Base-by-base conservation (phyloP, 2,797 vertebrate genomes). In the Lateolabrax maculatus region DNA sequence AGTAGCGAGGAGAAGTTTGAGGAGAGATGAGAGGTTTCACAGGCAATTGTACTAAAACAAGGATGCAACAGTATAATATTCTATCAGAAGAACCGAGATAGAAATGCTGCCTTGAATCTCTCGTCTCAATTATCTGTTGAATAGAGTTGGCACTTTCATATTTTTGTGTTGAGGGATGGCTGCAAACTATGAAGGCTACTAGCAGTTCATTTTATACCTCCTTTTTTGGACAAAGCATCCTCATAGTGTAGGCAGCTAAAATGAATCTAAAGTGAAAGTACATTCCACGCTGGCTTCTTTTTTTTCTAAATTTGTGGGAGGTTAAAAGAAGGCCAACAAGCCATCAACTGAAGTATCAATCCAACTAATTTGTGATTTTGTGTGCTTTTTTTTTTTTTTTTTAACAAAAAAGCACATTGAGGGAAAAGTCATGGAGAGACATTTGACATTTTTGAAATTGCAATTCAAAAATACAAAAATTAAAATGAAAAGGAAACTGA, bases 41-140 rank as follows among this genome's bases (percentile, higher is more conserved):
- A 6, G 11, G 75, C 61, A 60, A 57, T 53, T 53, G 72, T 75
- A 31, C 65, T 62, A 60, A 84, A 87, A 80, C 67, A 70, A 85
- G 68, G 62, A 91, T 29, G 53, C 80, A 43, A 34, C 49, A 7
- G 53, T 55, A 3, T 69, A 58, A 71, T 71, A 71, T 34, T 77
- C 68, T 5, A 63, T 71, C 64, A 73, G 53, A 65, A n/a, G 58
- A 65, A 62, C 23, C 1, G 55, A 82, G 87, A 77, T 15, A 60
- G 81, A 86, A 46, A 75, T 9, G 80, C 86, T 75, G 85, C 87
- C 65, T 83, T 68, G 85, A 88, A 92, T 89, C 70, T 69, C n/a
- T 31, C 3, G 62, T 70, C 74, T 83, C 84, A 90, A 89, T 92
- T 90, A 92, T 84, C 18, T 53, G 63, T 21, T 68, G 83, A 89